Evolutionary conservation across 2,797 vertebrate species (phyloP), one percentile per base, ranked within the genome.

Genomic region (Tenualosa thibaudeaui): DNA sequence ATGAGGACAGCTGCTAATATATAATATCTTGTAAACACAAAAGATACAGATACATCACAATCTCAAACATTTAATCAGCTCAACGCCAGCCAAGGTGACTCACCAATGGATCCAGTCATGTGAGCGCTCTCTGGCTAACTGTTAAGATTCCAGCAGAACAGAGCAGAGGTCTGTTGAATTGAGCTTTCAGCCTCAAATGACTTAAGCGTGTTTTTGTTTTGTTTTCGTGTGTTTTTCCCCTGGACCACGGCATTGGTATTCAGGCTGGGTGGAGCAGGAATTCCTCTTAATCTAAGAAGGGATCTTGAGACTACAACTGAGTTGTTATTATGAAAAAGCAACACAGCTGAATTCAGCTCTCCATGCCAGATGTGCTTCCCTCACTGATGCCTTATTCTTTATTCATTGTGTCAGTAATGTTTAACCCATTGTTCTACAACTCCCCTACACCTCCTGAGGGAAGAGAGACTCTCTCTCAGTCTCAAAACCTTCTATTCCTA

Each of bases 251-350:
- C 82, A 26, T 60, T 75, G 71, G 84, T 51, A 88, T 84, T 88
- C 85, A 26, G 12, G 60, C 86, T 22, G 88, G 84, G 88, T 89
- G 91, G 86, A 90, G 85, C 89, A 90, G 88, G 90, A 93, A 88
- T 84, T 85, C 46, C 62, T 78, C 81, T 68, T 86, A 82, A 90
- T 89, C 88, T 53, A 31, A 62, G 3, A 49, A 51, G 84, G 46
- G 84, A 92, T 91, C 87, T 89, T 10, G 71, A 84, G 86, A 88
- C 88, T 86, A 40, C 87, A 87, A 89, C 88, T 90, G 65, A 87
- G 71, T 53, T 84, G 37, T 89, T 86, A 26, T 89, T 86, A 40
- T 81, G 75, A 90, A 89, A 50, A 83, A 84, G 53, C 51, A 85
- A 65, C 86, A 81, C 65, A 81, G 9, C 65, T 87, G 84, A 87